A percentile compares a stretch with the other conserved stretches of the same genome.
Conservation (phyloP, 2,797 vertebrate species). For the Chiroxiphia lanceolata region DNA sequence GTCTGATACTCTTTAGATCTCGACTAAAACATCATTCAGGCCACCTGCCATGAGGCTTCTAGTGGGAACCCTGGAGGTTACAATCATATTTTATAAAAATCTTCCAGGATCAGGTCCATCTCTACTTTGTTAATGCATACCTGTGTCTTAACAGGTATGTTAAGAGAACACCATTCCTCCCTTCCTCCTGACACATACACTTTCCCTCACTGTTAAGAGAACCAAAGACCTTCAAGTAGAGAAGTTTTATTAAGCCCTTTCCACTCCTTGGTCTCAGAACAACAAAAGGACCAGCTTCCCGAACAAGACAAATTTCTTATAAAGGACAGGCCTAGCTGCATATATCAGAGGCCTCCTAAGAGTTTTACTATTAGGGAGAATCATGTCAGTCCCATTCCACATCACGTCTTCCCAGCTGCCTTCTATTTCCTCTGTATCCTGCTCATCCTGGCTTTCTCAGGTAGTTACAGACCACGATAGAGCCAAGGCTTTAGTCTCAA, state of each 20-base stretch:
- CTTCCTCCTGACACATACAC: rapidly evolving
- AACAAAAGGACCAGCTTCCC: not conserved
- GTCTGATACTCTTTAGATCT: not conserved
- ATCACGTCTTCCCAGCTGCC: not conserved
- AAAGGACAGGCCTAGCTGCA: not conserved
- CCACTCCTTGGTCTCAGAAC: not conserved
- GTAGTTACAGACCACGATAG: not conserved
- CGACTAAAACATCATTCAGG: not conserved
- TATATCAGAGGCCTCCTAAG: not conserved
- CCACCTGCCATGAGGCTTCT: not conserved
- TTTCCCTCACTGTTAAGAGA: not conserved
- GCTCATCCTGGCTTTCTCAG: not conserved
- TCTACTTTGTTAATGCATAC: not conserved
- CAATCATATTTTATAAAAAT: not conserved
- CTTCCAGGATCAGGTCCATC: not conserved
- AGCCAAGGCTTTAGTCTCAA: not conserved
- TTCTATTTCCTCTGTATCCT: not conserved
- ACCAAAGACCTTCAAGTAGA: not conserved
- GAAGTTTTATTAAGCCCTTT: not conserved
- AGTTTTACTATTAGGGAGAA: not conserved
- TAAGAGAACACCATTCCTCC: not conserved
- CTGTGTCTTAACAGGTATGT: not conserved
- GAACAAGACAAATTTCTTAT: not conserved
- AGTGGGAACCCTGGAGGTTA: not conserved
- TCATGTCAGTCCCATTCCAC: not conserved